Evolutionary conservation across 2,888 invertebrate genomes (phyloP).

Genomic region (Drosophila bunnanda): DNA sequence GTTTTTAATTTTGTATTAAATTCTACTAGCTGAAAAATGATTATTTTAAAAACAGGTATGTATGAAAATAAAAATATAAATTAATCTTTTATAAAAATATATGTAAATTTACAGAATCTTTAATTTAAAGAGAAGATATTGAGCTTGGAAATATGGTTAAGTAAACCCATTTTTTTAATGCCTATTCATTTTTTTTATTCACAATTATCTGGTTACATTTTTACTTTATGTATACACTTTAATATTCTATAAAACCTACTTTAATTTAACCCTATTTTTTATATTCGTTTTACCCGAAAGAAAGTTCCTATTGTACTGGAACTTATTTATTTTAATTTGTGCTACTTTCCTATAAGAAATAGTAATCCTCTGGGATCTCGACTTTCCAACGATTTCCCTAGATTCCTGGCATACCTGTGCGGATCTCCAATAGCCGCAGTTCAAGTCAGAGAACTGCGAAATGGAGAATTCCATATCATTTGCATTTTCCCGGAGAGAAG

Average conservation of each 20-base stretch:
- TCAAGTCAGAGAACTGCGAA: slow-evolving; percentile 23
- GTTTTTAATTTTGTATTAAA: accelerated
- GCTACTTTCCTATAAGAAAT: background rate
- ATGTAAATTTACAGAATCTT: background rate
- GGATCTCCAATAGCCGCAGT: slow-evolving; percentile 41
- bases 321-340: background rate
- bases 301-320: background rate
- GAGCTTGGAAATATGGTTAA: background rate
- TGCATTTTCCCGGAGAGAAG: slow-evolving; percentile 27
- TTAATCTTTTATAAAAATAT: background rate
- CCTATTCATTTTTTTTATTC: background rate
- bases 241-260: no score
- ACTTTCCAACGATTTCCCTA: slow-evolving; percentile 25
- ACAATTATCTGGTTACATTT: background rate
- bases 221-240: background rate
- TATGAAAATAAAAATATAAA: no score
- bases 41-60: background rate
- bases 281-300: background rate
- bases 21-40: background rate
- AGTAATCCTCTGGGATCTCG: slow-evolving; percentile 1
- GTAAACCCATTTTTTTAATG: background rate
- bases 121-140: background rate
- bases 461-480: slow-evolving; percentile 33
- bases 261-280: background rate
- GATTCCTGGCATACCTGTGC: slow-evolving; percentile 36